Evolutionary conservation across 2,797 vertebrate genomes (phyloP).

Genomic region (Danionella dracula): DNA sequence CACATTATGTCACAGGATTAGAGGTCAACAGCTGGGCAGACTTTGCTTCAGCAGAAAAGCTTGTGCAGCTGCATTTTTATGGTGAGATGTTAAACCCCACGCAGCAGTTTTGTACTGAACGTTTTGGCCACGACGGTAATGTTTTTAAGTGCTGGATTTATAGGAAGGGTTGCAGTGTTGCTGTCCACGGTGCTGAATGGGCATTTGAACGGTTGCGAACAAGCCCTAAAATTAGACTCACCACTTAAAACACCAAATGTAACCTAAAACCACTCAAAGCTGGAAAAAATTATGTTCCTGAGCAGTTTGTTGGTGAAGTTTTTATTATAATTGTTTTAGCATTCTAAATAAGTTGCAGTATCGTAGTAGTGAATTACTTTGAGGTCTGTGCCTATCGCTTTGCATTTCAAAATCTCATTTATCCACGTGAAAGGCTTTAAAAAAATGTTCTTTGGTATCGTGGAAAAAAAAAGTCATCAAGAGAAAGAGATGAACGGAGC

Average conservation of each 20-base stretch:
- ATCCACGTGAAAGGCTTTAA: too few species aligned
- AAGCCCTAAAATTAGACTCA: background rate
- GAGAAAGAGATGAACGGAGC: too few species aligned
- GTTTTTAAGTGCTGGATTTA: background rate
- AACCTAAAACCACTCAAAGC: background rate
- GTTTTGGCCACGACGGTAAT: background rate
- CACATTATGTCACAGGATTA: constrained; percentile 37
- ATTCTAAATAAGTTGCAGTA: too few species aligned
- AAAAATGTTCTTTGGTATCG: too few species aligned
- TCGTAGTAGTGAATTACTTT: too few species aligned
- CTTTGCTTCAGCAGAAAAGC: background rate
- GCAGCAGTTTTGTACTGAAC: background rate
- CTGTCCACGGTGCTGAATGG: constrained; percentile 20
- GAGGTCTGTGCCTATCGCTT: too few species aligned
- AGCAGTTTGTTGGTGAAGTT: too few species aligned
- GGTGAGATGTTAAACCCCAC: constrained; percentile 3
- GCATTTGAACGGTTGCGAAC: background rate
- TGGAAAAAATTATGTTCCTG: too few species aligned
- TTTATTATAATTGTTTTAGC: too few species aligned
- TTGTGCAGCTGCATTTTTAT: background rate
- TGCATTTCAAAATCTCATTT: too few species aligned
- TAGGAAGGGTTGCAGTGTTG: background rate
- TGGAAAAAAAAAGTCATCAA: too few species aligned
- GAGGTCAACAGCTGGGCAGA: constrained; percentile 21
- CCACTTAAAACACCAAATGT: background rate